phyloP scores from a whole-genome alignment of 1,140 invertebrate species.

The Macrobrachium nipponense region DNA sequence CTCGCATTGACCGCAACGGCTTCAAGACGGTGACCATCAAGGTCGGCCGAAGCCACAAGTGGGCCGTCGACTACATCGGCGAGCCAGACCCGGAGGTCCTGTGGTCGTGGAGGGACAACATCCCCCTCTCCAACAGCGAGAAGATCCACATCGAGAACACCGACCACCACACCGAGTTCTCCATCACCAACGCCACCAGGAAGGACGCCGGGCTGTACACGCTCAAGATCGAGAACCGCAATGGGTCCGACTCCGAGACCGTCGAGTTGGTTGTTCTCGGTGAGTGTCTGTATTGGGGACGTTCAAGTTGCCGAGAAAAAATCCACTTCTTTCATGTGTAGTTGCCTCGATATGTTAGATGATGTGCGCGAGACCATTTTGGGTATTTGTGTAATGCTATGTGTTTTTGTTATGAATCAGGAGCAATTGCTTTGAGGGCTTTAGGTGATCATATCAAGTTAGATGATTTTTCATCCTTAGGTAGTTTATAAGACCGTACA shows the following conservation, averaged over 20 bases:
- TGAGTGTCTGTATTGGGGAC: slow-evolving; percentile 69
- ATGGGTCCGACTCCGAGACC: slow-evolving; percentile 88
- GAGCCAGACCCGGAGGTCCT: slow-evolving; percentile 88
- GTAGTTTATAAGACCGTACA: too few relatives aligned
- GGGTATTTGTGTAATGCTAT: too few relatives aligned
- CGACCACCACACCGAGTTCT: slow-evolving; percentile 92
- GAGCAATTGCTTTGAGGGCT: too few relatives aligned
- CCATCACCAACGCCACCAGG: slow-evolving; percentile 82
- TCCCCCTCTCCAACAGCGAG: slow-evolving; percentile 80
- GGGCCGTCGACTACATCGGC: slow-evolving; percentile 89
- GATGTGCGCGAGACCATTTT: too few relatives aligned
- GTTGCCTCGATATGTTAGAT: too few relatives aligned
- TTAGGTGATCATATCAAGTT: not conserved
- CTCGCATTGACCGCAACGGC: slow-evolving; percentile 82
- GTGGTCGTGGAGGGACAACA: slow-evolving; percentile 87
- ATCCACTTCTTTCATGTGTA: too few relatives aligned
- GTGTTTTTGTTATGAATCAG: too few relatives aligned
- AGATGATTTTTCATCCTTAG: too few relatives aligned
- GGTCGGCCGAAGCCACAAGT: slow-evolving; percentile 90
- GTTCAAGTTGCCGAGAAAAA: too few relatives aligned
- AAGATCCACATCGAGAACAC: slow-evolving; percentile 86
- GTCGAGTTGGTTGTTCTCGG: slow-evolving; percentile 92
- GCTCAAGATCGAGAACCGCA: slow-evolving; percentile 87
- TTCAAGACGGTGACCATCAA: slow-evolving; percentile 89
- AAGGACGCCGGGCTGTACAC: slow-evolving; percentile 94